Evolutionary conservation across 2,113 vertebrate genomes (phyloP), one percentile per base, ranked within the genome.

Genomic region (Gambusia affinis): DNA sequence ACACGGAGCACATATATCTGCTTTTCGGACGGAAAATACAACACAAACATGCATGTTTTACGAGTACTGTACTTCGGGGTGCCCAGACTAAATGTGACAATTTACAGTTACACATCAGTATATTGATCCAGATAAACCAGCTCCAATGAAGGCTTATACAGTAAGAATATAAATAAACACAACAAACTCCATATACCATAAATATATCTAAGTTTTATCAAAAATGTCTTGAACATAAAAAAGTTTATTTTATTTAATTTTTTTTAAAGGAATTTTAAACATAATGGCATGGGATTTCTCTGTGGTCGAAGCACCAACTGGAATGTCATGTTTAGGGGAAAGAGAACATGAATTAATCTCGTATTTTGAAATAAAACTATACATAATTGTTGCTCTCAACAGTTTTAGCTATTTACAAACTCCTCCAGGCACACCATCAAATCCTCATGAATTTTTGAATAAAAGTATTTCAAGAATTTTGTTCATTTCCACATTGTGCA

Each of bases 21-120:
- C 65, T 75, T 86, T 82, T 73, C 76, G 75, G 87, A 87, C 68
- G 31, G 67, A 70, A 80, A 83, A 71, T 87, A 92, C 84, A 31
- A 77, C 84, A 92, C 85, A 88, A 89, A 93, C 92, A 93, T 93
- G 92, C 94, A 33, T 86, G 74, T 84, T 89, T 86, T 88, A 87
- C 79, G 31, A 81, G 84, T 82, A 89, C 75, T 67, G 82, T 82
- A 89, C 70, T 65, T 78, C 79, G 67, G 78, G 79, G 84, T 87
- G 79, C 76, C 82, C 89, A 93, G 89, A 87, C 85, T 87, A 87
- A 87, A 90, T 84, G 57, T 84, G 86, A 92, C 87, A 78, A 78
- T 91, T 88, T 87, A 92, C 89, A 91, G 83, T 85, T 88, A 91
- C 87, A 94, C 83, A 86, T 90, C 85, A 84, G 87, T 82, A 90